Base-by-base conservation (phyloP, 2,888 invertebrate species). In the Junonia oenone region DNA sequence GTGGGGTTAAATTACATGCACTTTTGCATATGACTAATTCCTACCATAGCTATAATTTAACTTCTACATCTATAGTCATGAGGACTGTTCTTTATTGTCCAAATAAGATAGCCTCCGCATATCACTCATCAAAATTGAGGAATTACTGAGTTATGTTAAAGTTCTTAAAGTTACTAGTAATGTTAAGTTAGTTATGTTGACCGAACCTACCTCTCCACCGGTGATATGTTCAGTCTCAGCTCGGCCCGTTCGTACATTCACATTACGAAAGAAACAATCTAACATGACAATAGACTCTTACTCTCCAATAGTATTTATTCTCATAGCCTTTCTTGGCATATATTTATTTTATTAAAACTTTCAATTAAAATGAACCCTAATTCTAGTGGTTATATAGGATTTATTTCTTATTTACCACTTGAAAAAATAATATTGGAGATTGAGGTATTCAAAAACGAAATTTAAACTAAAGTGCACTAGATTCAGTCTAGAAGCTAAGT, bases 211-310 rank as follows among this genome's bases (percentile, higher is more conserved):
- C 89, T 90, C 86, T 78, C 73, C 72, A 69, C 83, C 84, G 87
- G 75, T 68, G 89, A 78, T 78, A 83, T 66, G 77, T 81, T 83
- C 81, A 81, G 79, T 79, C 76, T 83, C 87, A 73, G 80, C 81
- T 78, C 75, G 78, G 78, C 81, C 83, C 82, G 81, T 77, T 83
- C 79, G 67, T 76, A 87, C 83, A 82, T 79, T 83, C 75, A 87
- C 79, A 83, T 82, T 77, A 81, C 86, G 84, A 87, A 89, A 89
- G 86, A 84, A 82, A 88, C 89, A 90, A 86, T 89, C 88, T 90
- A 90, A 86, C 90, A 90, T 90, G 89, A 90, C 90, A 87, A 87
- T 89, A 90, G 90, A 89, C 78, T 78, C 68, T 69, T 74, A 73
- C 68, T 76, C 87, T 88, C 89, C 89, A 90, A 88, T 87, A 86